Evolutionary conservation across 1,140 invertebrate species (phyloP).

Genomic region (Physella acuta): DNA sequence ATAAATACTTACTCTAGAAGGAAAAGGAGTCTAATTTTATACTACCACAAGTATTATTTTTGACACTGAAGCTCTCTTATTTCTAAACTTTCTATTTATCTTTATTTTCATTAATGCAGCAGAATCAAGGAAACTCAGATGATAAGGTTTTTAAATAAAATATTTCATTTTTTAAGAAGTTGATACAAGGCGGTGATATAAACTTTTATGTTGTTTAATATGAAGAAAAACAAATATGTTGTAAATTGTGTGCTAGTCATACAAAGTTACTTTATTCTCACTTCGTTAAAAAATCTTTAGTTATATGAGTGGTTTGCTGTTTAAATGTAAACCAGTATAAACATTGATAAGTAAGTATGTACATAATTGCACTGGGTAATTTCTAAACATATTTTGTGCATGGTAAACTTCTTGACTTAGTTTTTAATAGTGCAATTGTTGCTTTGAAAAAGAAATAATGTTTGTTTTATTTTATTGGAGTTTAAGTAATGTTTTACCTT

Average conservation of each 20-base stretch:
- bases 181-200: not conserved
- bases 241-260: too few species aligned
- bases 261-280: too few species aligned
- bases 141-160: conserved; percentile 12
- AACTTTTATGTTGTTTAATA: conserved; percentile 1
- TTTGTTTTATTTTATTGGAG: not conserved
- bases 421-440: not conserved
- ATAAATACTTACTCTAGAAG: too few species aligned
- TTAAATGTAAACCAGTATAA: too few species aligned
- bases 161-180: not conserved
- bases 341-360: not conserved
- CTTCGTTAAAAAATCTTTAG: too few species aligned
- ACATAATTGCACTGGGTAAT: not conserved
- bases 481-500: not conserved
- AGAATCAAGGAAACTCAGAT: conserved; percentile 27
- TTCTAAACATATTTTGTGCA: not conserved
- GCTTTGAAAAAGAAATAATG: not conserved
- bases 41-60: too few species aligned
- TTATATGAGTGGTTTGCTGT: too few species aligned
- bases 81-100: too few species aligned
- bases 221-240: too few species aligned
- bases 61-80: too few species aligned
- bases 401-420: not conserved
- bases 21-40: too few species aligned
- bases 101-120: conserved; percentile 10